phyloP scores from a whole-genome alignment of 2,113 vertebrate genomes.

The Lepidothrix coronata region DNA sequence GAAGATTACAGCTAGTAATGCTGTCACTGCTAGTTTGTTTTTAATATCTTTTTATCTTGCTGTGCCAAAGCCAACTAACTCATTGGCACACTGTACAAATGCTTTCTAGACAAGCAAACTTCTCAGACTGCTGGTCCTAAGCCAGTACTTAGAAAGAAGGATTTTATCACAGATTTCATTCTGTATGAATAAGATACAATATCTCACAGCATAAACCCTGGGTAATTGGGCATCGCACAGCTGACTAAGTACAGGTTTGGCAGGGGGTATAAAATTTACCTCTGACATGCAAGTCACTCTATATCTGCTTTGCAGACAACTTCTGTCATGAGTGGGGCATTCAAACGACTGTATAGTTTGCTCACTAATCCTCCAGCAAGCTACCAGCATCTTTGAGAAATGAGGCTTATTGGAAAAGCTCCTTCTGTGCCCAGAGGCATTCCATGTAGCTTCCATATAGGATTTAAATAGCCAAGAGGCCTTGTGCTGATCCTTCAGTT shows the following conservation, averaged over 20 bases:
- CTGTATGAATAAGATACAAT: background rate
- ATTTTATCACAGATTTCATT: slow-evolving; percentile 22
- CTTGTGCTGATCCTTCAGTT: background rate
- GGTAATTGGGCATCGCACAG: background rate
- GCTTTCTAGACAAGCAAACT: slow-evolving; percentile 19
- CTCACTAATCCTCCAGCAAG: background rate
- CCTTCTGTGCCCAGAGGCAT: background rate
- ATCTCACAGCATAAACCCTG: background rate
- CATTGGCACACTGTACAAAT: background rate
- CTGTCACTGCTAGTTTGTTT: background rate
- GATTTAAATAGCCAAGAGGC: background rate
- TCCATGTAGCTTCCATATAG: background rate
- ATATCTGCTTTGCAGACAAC: background rate
- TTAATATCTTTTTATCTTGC: slow-evolving; percentile 19
- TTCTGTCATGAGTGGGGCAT: background rate
- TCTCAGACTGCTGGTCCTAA: slow-evolving; percentile 25
- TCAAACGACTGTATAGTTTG: background rate
- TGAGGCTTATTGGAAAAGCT: background rate
- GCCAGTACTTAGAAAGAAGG: slow-evolving; percentile 22
- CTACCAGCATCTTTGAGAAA: background rate
- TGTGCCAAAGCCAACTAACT: background rate
- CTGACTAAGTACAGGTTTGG: background rate
- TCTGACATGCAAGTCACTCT: background rate
- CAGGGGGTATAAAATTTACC: background rate
- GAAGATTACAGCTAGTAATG: background rate